A percentile compares a stretch with the other conserved stretches of the same genome.
phyloP scores from a whole-genome alignment of 37 sponge, comb jelly and placozoan genomes.

The Chondrilla cf. caribensis region DNA sequence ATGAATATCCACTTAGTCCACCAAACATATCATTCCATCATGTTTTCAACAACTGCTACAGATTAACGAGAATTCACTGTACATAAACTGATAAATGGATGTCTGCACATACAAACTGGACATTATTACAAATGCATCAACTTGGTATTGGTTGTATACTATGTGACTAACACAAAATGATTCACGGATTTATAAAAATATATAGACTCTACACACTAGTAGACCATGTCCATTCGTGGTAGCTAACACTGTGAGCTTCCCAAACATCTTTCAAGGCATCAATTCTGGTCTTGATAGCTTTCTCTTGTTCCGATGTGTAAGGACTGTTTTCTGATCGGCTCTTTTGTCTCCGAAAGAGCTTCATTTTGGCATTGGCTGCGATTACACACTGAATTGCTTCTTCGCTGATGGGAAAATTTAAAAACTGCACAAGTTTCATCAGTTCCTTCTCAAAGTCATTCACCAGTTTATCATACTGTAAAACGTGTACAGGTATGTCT shows the following conservation, averaged over 20 bases:
- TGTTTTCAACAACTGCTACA: no score
- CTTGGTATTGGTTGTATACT: no score
- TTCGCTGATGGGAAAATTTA: slow-evolving; percentile 4
- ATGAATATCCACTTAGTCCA: no score
- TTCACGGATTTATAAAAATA: no score
- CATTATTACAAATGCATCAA: no score
- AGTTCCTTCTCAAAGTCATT: background rate
- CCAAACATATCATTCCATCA: no score
- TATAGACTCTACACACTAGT: no score
- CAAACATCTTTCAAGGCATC: background rate
- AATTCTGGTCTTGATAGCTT: background rate
- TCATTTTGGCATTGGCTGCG: background rate
- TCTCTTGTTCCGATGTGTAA: background rate
- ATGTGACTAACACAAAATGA: no score
- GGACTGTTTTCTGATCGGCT: background rate
- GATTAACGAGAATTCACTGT: no score
- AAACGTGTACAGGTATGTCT: background rate
- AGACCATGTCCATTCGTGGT: background rate
- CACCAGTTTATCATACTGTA: slow-evolving; percentile 20
- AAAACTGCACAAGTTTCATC: background rate
- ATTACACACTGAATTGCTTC: background rate
- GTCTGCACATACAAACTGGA: no score
- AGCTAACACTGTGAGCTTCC: background rate
- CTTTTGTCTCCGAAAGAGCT: background rate
- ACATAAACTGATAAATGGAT: no score